Percentiles rank a stretch among this genome's conserved stretches.
Conservation (phyloP, 2,888 invertebrate genomes). For the Drosophila borborema region DNA sequence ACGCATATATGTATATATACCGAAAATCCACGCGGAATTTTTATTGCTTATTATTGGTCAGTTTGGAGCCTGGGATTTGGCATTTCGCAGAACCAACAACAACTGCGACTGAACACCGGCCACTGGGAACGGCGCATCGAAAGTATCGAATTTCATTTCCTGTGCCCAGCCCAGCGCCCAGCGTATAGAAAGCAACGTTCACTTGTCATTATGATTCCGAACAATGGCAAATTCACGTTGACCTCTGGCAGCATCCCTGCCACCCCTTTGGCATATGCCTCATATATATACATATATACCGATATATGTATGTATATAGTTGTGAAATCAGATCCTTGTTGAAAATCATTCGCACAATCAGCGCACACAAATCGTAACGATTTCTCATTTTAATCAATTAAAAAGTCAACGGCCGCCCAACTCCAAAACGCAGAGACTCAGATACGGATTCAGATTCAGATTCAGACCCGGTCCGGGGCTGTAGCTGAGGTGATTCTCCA, state of each 20-base stretch:
- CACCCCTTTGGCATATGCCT: background rate
- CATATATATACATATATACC: background rate
- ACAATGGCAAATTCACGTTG: slow-evolving; percentile 78
- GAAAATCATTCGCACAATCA: slow-evolving; percentile 75
- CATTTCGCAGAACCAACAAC: slow-evolving; percentile 53
- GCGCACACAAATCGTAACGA: slow-evolving; percentile 83
- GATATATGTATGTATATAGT: slow-evolving; percentile 33
- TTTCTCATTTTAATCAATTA: slow-evolving; percentile 85
- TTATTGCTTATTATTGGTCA: slow-evolving; percentile 77
- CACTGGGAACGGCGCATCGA: slow-evolving; percentile 30
- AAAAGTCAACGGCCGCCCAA: slow-evolving; percentile 81
- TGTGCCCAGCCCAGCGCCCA: slow-evolving; percentile 54
- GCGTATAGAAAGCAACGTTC: slow-evolving; percentile 47
- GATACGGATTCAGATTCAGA: background rate
- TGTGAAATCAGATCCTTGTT: slow-evolving; percentile 82
- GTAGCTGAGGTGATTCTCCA: slow-evolving; percentile 40
- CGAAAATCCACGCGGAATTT: slow-evolving; percentile 71
- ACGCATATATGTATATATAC: slow-evolving; percentile 43
- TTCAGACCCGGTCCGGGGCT: background rate
- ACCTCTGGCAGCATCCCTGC: slow-evolving; percentile 20
- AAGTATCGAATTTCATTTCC: slow-evolving; percentile 84
- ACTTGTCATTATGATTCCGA: slow-evolving; percentile 76
- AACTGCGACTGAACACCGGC: slow-evolving; percentile 16
- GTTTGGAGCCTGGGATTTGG: slow-evolving; percentile 30
- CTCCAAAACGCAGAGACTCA: background rate